Evolutionary conservation across 2,888 invertebrate genomes (phyloP).

Genomic region (Agrochola circellaris): DNA sequence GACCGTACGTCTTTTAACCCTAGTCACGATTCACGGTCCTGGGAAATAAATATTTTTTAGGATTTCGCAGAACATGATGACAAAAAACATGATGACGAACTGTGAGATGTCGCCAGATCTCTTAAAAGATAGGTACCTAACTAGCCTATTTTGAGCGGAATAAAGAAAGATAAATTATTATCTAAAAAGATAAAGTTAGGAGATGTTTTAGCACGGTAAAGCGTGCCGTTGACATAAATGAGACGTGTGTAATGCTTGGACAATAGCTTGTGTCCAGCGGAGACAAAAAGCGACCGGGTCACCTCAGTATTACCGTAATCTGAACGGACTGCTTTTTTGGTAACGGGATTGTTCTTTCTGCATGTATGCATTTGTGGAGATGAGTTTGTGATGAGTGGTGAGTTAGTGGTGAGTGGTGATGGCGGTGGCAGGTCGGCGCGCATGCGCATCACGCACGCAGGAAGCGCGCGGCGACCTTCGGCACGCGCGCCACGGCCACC

Average conservation of each 20-base stretch:
- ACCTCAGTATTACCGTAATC: constrained; percentile 77
- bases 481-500: constrained; percentile 85
- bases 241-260: constrained; percentile 56
- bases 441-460: constrained; percentile 89
- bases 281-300: constrained; percentile 82
- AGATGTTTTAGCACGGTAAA: constrained; percentile 46
- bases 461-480: constrained; percentile 87
- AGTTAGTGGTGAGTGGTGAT: constrained; percentile 34
- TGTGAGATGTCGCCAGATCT: constrained; percentile 65
- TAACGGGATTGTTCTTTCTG: constrained; percentile 72
- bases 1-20: constrained; percentile 75
- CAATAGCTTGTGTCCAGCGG: constrained; percentile 72
- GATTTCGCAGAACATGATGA: constrained; percentile 74
- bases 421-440: constrained; percentile 58
- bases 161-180: constrained; percentile 52
- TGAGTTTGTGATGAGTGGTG: constrained; percentile 30
- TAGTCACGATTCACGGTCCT: constrained; percentile 80
- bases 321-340: constrained; percentile 66
- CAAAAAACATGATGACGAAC: constrained; percentile 65
- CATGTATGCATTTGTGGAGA: constrained; percentile 48
- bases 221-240: constrained; percentile 64
- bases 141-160: constrained; percentile 47
- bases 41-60: constrained; percentile 74
- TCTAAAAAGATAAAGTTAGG: constrained; percentile 51
- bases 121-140: constrained; percentile 42